Base-by-base conservation (phyloP, 2,797 vertebrate genomes). In the Tadarida brasiliensis region DNA sequence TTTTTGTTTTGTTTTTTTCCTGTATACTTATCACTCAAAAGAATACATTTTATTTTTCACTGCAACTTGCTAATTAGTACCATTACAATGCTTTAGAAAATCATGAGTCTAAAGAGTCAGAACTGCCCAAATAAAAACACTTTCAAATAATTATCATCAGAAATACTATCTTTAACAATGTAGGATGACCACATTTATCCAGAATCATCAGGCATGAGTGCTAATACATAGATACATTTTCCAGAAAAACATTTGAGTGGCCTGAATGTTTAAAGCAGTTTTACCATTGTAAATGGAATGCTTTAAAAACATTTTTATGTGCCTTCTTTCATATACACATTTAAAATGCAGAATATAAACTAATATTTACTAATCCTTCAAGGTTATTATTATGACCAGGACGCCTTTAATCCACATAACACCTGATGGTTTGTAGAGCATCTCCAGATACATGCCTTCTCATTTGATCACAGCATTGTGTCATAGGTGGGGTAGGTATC, bases 101-200 rank as follows among this genome's bases (percentile, higher is more conserved):
- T 87, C 59, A 59, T 82, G 22, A 71, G 83, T 88, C 30, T 92
- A 61, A 61, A 93, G n/a, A 80, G 73, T 39, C n/a, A 63, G 16
- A 88, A 51, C 20, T 76, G 9, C 15, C 49, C 35, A 63, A 56
- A 76, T 65, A 0, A 91, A 61, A 91, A 95, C 49, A 10, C 1
- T 81, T 88, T 71, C 22, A 85, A 89, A 71, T 91, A 76, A 81
- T 91, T 49, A n/a, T 83, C 39, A 71, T 87, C 28, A 91, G 47
- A 87, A 95, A 86, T 33, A 57, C 19, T 4, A 49, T 59, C 49
- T 73, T 88, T 61, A 83, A 78, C 73, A 95, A 68, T 63, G 19
- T 76, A 89, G 28, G 9, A 56, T 68, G 47, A 63, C 7, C 22
- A 49, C 19, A 49, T 90, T 93, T 83, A 78, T 83, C 35, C 24